Evolutionary conservation across 2,797 vertebrate genomes (phyloP).

Genomic region (Lateolabrax maculatus): DNA sequence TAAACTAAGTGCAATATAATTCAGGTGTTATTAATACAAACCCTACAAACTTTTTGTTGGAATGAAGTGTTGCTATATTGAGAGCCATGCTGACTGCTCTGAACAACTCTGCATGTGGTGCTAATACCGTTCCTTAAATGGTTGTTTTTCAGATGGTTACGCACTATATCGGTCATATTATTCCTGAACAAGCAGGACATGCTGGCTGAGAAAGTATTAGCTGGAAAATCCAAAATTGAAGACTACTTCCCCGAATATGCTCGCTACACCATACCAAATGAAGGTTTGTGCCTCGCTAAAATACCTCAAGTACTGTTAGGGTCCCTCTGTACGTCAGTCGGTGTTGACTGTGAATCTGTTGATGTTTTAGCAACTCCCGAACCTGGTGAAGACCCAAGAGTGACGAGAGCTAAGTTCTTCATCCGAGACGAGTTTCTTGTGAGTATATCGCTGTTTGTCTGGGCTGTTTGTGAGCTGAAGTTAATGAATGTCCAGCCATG

Average conservation of each 20-base stretch:
- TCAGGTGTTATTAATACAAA: background rate
- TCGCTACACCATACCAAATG: slow-evolving; percentile 98
- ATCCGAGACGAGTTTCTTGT: slow-evolving; percentile 99
- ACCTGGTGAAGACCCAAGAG: slow-evolving; percentile 97
- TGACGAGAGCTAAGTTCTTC: slow-evolving; percentile 99
- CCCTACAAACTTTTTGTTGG: too few species aligned
- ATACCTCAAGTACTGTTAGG: rapidly evolving
- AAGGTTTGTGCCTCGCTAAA: slow-evolving; percentile 86
- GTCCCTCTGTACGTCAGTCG: rapidly evolving
- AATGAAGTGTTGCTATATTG: too few species aligned
- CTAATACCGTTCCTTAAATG: background rate
- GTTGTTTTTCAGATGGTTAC: slow-evolving; percentile 91
- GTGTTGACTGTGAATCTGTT: slow-evolving; percentile 19
- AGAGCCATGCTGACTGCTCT: too few species aligned
- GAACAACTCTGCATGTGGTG: too few species aligned
- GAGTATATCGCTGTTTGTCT: slow-evolving; percentile 64
- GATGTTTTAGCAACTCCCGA: slow-evolving; percentile 91
- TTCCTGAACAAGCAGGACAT: slow-evolving; percentile 99
- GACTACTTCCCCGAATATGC: slow-evolving; percentile 98
- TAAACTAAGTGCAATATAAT: background rate
- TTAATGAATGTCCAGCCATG: background rate
- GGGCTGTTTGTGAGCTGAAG: background rate
- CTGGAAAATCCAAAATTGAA: slow-evolving; percentile 99
- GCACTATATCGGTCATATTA: slow-evolving; percentile 98
- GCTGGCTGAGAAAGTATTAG: slow-evolving; percentile 99